A percentile compares a stretch with the other conserved stretches of the same genome.
Conservation (phyloP, 2,888 invertebrate genomes). For the Andrena fulva region DNA sequence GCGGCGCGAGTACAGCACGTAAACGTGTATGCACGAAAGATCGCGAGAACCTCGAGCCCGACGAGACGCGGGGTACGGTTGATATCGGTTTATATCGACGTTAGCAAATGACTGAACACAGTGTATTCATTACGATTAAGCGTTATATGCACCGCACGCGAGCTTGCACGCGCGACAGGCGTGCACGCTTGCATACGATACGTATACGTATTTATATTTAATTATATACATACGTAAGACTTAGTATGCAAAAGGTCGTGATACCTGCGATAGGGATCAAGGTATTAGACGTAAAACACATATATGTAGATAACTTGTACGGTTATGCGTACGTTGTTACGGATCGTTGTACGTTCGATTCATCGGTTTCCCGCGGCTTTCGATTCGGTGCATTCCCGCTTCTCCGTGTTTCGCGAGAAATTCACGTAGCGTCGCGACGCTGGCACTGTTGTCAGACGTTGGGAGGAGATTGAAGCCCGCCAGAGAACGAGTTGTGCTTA, state of each 20-base stretch:
- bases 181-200: not conserved
- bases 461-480: too few relatives aligned
- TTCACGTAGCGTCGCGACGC: not conserved
- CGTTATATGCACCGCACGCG: conserved; percentile 20
- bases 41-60: conserved; percentile 52
- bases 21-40: too few relatives aligned
- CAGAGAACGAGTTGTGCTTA: too few relatives aligned
- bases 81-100: conserved; percentile 67
- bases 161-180: not conserved
- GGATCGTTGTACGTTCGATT: not conserved
- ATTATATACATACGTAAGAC: conserved; percentile 60
- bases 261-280: conserved; percentile 77
- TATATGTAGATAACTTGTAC: conserved; percentile 55
- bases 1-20: not conserved
- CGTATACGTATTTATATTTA: conserved; percentile 39
- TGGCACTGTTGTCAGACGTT: too few relatives aligned
- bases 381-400: not conserved
- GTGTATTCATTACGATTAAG: conserved; percentile 72
- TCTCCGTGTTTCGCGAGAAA: too few relatives aligned
- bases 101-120: conserved; percentile 76
- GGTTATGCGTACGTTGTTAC: conserved; percentile 41
- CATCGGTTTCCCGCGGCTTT: not conserved
- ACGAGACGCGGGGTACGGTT: conserved; percentile 22
- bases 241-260: conserved; percentile 66
- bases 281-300: conserved; percentile 65